phyloP scores from a whole-genome alignment of 2,113 vertebrate species.

The Tenrec ecaudatus region DNA sequence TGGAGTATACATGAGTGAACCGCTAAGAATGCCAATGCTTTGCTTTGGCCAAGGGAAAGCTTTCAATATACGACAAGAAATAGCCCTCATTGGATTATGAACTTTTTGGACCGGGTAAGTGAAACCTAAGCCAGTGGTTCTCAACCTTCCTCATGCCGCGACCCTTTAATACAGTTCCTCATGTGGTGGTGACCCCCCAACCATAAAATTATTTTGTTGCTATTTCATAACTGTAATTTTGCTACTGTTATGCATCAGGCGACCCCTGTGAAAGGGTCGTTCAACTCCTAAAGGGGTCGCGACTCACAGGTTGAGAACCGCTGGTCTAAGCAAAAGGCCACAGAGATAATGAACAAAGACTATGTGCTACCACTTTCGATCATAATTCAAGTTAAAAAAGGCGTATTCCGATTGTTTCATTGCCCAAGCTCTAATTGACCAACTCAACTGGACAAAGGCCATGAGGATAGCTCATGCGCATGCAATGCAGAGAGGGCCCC shows the following conservation, averaged over 20 bases:
- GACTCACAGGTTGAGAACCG: too few species aligned
- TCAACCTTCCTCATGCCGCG: too few species aligned
- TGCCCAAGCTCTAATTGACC: slow-evolving; percentile 19
- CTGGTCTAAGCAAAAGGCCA: slow-evolving; percentile 66
- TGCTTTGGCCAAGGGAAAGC: slow-evolving; percentile 76
- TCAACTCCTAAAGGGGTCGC: too few species aligned
- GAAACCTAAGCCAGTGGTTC: slow-evolving; percentile 42
- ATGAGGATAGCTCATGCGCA: neutral
- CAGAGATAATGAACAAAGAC: slow-evolving; percentile 68
- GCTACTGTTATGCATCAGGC: too few species aligned
- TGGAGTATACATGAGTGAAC: slow-evolving; percentile 77
- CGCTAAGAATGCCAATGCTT: slow-evolving; percentile 76
- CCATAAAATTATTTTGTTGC: too few species aligned
- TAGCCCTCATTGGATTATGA: slow-evolving; percentile 69
- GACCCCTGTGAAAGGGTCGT: too few species aligned
- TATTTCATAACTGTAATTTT: too few species aligned
- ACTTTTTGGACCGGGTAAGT: slow-evolving; percentile 61
- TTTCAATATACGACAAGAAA: slow-evolving; percentile 75
- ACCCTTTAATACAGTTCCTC: too few species aligned
- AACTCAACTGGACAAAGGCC: slow-evolving; percentile 2
- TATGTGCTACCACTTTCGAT: slow-evolving; percentile 33
- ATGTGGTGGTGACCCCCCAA: too few species aligned
- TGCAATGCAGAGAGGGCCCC: neutral
- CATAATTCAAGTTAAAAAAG: slow-evolving; percentile 6
- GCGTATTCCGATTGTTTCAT: slow-evolving; percentile 29